Evolutionary conservation across 2,797 vertebrate genomes (phyloP), one percentile per base, ranked within the genome.

Genomic region (Aldrovandia affinis): DNA sequence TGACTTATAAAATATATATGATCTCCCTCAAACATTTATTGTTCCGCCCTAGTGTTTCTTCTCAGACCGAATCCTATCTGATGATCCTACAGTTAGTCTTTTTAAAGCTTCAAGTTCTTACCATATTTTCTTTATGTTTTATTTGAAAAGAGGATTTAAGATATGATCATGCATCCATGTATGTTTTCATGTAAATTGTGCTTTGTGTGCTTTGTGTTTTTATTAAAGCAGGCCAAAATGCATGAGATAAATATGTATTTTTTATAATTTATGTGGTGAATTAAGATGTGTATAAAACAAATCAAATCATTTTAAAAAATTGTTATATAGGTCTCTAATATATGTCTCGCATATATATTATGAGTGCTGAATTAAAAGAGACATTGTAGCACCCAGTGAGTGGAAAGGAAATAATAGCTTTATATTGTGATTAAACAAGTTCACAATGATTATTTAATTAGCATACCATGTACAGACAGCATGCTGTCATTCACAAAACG

Each of bases 1-100:
- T 89, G 90, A 87, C 91, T 92, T 91, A 95, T 96, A 92, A 95
- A 95, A 96, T 95, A 95, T 95, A 95, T 95, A 94, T 94, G 93
- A 95, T 95, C 93, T 92, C 94, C 92, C 93, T 94, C 92, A 94
- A 94, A 94, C 93, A 92, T 94, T 92, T 92, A 95, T 95, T 95
- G 94, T 95, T 96, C 93, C 86, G 83, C 90, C 63, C 92, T 90
- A 87, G 90, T 93, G 93, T 94, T 93, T 92, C 91, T 94, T 92
- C 92, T 93, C 92, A 93, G 90, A 86, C 92, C 79, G 89, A 88
- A 90, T 92, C 87, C 86, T 89, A 90, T 89, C 89, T 89, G 88
- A 91, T 88, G 92, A 84, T 89, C 88, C 87, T 88, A 88, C 88
- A 89, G 88, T 92, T 90, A 92, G 89, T 89, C 89, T 65, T 50